Evolutionary conservation across 2,888 invertebrate species (phyloP).

Genomic region (Halictus ligatus): DNA sequence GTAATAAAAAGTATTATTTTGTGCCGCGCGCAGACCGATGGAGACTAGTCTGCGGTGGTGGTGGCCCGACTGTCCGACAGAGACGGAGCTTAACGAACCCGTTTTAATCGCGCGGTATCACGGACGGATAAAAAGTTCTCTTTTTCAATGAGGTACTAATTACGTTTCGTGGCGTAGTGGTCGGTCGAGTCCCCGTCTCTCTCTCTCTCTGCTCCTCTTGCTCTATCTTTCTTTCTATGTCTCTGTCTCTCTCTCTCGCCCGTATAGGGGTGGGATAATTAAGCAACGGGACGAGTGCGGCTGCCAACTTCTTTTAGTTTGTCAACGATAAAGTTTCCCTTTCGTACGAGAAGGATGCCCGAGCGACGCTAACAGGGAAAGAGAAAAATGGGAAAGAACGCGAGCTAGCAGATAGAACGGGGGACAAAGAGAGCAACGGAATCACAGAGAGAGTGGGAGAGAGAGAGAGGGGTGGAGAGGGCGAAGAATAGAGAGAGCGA

Average conservation of each 20-base stretch:
- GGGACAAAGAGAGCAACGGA: not conserved
- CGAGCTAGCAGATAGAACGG: not conserved
- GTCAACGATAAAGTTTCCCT: constrained; percentile 59
- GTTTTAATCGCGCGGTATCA: constrained; percentile 39
- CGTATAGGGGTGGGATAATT: constrained; percentile 51
- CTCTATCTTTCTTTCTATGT: not conserved
- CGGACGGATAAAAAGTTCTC: constrained; percentile 51
- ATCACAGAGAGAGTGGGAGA: not conserved
- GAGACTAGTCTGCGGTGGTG: constrained; percentile 1
- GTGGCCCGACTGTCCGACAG: not conserved
- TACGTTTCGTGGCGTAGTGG: constrained; percentile 51
- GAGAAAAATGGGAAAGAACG: constrained; percentile 1
- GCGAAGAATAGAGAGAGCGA: not conserved
- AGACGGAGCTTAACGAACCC: constrained; percentile 26
- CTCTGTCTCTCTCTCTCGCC: not conserved
- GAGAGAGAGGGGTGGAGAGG: not conserved
- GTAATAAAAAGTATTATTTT: constrained; percentile 73
- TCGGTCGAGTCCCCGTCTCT: constrained; percentile 3
- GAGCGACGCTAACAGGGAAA: not conserved
- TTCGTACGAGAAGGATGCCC: constrained; percentile 1
- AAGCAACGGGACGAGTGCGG: constrained; percentile 41
- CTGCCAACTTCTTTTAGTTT: constrained; percentile 57
- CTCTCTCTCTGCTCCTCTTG: not conserved
- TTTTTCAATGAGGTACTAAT: constrained; percentile 63
- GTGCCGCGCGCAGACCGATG: constrained; percentile 34